phyloP scores from a whole-genome alignment of 2,888 invertebrate species.

The Microctonus brassicae region DNA sequence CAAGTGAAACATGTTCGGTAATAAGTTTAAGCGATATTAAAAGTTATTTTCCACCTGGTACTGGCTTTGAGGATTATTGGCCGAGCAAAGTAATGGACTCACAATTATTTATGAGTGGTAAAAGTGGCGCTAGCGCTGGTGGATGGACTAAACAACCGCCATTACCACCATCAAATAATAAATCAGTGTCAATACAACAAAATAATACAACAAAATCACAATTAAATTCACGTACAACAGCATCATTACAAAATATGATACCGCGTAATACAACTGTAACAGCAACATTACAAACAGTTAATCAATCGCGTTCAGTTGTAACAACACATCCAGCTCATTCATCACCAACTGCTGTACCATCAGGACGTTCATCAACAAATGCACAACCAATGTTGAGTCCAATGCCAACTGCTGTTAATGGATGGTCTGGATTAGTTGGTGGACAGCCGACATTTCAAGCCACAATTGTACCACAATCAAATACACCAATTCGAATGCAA shows the following conservation, averaged over 20 bases:
- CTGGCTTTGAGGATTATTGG: conserved; percentile 94
- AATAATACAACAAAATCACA: conserved; percentile 61
- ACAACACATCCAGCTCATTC: conserved; percentile 61
- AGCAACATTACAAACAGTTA: conserved; percentile 61
- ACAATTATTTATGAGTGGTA: conserved; percentile 80
- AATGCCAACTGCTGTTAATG: conserved; percentile 67
- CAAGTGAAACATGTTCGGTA: conserved; percentile 90
- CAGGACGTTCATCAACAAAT: conserved; percentile 58
- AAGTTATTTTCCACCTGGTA: conserved; percentile 90
- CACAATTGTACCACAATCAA: conserved; percentile 60
- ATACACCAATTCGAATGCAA: conserved; percentile 65
- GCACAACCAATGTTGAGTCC: conserved; percentile 63
- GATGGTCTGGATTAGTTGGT: conserved; percentile 70
- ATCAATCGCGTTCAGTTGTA: conserved; percentile 59
- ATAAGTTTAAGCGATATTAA: conserved; percentile 92
- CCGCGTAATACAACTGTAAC: conserved; percentile 56
- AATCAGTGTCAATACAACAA: conserved; percentile 66
- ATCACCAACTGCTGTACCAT: conserved; percentile 58
- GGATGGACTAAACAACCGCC: conserved; percentile 86
- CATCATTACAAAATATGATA: conserved; percentile 52
- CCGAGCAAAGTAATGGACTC: conserved; percentile 90
- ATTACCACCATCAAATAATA: conserved; percentile 74
- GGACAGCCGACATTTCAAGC: conserved; percentile 68
- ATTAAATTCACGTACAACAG: conserved; percentile 53
- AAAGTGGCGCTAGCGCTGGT: conserved; percentile 74